Evolutionary conservation across 2,797 vertebrate genomes (phyloP).

Genomic region (Nannoperca obscura): DNA sequence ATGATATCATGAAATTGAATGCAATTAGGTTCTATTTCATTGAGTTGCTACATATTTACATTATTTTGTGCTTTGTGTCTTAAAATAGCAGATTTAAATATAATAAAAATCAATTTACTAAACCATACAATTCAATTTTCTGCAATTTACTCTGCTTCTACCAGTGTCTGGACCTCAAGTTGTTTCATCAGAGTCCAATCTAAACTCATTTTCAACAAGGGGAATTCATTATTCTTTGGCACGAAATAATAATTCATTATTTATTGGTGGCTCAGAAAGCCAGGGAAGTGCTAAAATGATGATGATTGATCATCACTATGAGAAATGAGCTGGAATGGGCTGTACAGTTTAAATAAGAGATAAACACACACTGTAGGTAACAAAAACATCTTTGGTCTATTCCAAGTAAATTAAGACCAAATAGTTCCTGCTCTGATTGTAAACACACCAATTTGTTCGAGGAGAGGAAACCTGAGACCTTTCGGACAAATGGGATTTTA

Average conservation of each 20-base stretch:
- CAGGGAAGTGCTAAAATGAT: conserved; percentile 53
- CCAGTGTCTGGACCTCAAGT: conserved; percentile 62
- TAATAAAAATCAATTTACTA: conserved; percentile 54
- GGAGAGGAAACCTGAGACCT: conserved; percentile 24
- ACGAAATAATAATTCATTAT: conserved; percentile 68
- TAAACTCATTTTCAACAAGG: conserved; percentile 69
- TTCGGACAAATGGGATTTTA: conserved; percentile 38
- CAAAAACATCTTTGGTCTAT: conserved; percentile 42
- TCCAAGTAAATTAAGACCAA: conserved; percentile 33
- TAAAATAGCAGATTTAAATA: conserved; percentile 17
- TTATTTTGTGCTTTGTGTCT: conserved; percentile 11
- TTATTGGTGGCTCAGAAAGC: conserved; percentile 60
- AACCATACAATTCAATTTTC: conserved; percentile 59
- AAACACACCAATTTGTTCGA: conserved; percentile 35
- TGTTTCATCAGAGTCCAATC: conserved; percentile 74
- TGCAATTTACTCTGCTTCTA: conserved; percentile 59
- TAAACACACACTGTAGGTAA: conserved; percentile 43
- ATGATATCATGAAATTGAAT: conserved; percentile 1
- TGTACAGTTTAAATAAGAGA: conserved; percentile 44
- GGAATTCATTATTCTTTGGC: conserved; percentile 75
- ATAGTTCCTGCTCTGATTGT: conserved; percentile 33
- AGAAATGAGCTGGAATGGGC: conserved; percentile 44
- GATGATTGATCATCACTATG: conserved; percentile 63
- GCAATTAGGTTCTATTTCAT: conserved; percentile 7
- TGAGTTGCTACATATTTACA: conserved; percentile 14